Base-by-base conservation (phyloP, 2,888 invertebrate species). In the Phengaris arion region DNA sequence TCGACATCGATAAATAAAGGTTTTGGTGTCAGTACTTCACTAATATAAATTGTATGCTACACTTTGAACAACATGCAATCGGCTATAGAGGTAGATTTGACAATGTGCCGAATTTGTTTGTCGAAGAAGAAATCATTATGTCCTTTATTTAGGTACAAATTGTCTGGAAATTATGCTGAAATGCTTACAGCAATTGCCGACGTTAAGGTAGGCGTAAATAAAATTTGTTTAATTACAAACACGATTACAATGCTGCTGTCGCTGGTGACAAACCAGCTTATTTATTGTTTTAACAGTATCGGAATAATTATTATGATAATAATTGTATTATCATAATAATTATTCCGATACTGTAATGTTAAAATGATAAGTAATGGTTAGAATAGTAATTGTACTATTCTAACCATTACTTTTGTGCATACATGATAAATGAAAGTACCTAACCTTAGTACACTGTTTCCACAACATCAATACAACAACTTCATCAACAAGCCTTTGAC, bases 161-260 rank as follows among this genome's bases (percentile, higher is more conserved):
- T 91, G 78, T 90, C 92, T 79, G 93, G 93, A 79, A 93, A 93
- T 87, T 93, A 93, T 85, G 93, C 93, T 74, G 93, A 93, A 89
- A 93, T 93, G 93, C 86, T 93, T 76, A 93, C 93, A 81, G 89
- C 93, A 74, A 90, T 93, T 79, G 93, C 93, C 52, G 91, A 93
- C 82, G 92, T 93, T 73, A 93, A 93, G 89, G 93, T 92, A 82
- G 80, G 81, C 10, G 52, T 7, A 64, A 12, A 45, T 45, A 59
- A 59, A 59, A 35, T 4, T 3, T 22, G 9, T 48, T 48, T 9
- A 22, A 59, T 15, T 10, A 22, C 15, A 59, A 22, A 22, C 5
- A 59, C 22, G 9, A 59, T 22, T 59, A 59, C 59, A 22, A 22
- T 22, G 59, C 5, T 5, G 8, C 3, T 15, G 1, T 59, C 15